Evolutionary conservation across 2,888 invertebrate genomes (phyloP), one percentile per base, ranked within the genome.

Genomic region (Dryobota labecula): DNA sequence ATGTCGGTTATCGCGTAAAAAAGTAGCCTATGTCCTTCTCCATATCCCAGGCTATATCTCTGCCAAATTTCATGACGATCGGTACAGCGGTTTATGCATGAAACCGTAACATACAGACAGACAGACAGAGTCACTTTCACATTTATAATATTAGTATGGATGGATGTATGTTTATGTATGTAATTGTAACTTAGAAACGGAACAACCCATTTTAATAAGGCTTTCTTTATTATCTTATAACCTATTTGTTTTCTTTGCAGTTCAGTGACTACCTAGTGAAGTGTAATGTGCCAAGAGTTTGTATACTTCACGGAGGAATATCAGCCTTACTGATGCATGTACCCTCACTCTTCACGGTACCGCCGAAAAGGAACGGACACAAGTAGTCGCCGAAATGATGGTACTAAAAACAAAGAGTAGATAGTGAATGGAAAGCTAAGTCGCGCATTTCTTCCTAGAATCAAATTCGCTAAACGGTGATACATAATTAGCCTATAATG

Each of bases 251-350:
- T 85, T 80, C 73, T 88, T 77, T 88, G 65, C 95, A 99, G 98
- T 98, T 99, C 96, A 98, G 99, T 61, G 98, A 98, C 86, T 98
- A 98, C 90, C 95, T 99, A 76, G 97, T 99, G 60, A 97, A 97
- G 77, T 98, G 98, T 89, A 97, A 97, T 67, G 97, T 98, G 69
- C 96, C 97, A 0, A 97, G 97, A 88, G 98, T 99, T 8, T 98
- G 99, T 91, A 97, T 98, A 20, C 96, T 99, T 20, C 98, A 99
- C 94, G 98, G 98, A 69, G 99, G 99, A 57, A 98, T 99, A 85
- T 97, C 98, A 82, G 97, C 98, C n/a, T 95, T 99, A 61, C 96
- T 97, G 74, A 94, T 97, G 5, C 96, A 97, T 80, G 96, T 97
- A 66, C 97, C 98, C 0, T 97, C 97, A 7, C 92, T 97, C 41